Percentiles rank a stretch among this genome's conserved stretches.
Conservation (phyloP, 2,797 vertebrate species). For the Brachyrhaphis roseni region DNA sequence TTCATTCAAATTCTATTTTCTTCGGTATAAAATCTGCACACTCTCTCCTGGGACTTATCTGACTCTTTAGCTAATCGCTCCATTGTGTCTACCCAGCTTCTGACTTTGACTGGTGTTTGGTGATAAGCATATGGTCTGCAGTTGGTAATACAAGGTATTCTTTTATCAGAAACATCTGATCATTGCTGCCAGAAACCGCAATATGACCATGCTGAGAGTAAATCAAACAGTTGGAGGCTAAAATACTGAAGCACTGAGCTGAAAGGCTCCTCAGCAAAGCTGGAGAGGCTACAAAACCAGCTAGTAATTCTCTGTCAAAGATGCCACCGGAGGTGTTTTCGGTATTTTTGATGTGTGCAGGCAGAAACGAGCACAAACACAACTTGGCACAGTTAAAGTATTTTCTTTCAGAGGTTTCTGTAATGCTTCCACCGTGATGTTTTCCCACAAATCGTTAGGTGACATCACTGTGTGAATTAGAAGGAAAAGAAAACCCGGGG, state of each 20-base stretch:
- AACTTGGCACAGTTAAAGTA: conserved; percentile 21
- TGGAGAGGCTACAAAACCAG: background rate
- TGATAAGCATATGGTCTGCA: background rate
- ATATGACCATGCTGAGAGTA: background rate
- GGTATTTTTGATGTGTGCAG: background rate
- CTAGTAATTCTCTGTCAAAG: background rate
- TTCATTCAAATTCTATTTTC: background rate
- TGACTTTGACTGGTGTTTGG: conserved; percentile 13
- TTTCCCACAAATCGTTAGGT: conserved; percentile 54
- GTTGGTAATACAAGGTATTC: background rate
- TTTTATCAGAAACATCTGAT: background rate
- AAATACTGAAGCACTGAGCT: background rate
- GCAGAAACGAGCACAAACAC: background rate
- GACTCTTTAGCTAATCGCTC: conserved; percentile 11
- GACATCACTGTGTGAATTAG: conserved; percentile 59
- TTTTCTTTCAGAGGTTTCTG: conserved; percentile 28
- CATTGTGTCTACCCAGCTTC: conserved; percentile 2
- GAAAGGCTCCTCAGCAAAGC: background rate
- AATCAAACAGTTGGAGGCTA: background rate
- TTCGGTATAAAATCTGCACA: background rate
- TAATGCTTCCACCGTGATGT: conserved; percentile 11
- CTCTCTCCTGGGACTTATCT: background rate
- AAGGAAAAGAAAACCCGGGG: conserved; percentile 42
- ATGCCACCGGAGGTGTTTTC: background rate
- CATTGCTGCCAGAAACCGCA: background rate